These are phyloP conservation scores for Menidia menidia DNA, from an alignment of 2,797 vertebrate genomes.

Conservation along the genomic window DNA sequence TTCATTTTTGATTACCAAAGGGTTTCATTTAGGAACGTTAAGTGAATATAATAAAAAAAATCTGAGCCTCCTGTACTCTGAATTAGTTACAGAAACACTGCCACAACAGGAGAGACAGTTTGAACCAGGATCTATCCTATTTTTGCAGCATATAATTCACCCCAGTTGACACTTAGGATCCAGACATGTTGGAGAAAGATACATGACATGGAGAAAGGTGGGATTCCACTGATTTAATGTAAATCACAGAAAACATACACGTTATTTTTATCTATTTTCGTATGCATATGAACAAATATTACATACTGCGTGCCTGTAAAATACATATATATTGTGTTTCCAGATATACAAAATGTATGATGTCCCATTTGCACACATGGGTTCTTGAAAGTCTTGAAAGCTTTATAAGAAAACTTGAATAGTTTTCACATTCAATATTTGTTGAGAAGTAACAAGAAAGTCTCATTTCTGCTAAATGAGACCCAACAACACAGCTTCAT, in stretches of 20 bases:
- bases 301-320: background rate
- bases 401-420: background rate
- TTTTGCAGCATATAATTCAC: too few relatives aligned
- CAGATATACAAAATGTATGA: background rate
- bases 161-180: background rate
- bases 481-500: background rate
- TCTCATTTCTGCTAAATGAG: too few relatives aligned
- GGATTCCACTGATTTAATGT: background rate
- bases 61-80: background rate
- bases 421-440: background rate
- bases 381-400: background rate
- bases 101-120: background rate
- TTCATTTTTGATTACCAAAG: background rate
- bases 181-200: background rate
- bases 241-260: background rate
- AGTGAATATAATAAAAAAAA: background rate
- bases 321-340: background rate
- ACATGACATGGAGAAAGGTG: background rate
- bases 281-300: slow-evolving; percentile 2
- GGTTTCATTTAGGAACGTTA: background rate
- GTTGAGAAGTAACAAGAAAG: background rate
- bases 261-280: background rate
- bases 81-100: background rate
- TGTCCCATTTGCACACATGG: background rate
- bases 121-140: too few relatives aligned